A percentile compares a stretch with the other conserved stretches of the same genome.
Conservation (phyloP, 2,888 invertebrate genomes). For the Fissipunctia ypsillon region DNA sequence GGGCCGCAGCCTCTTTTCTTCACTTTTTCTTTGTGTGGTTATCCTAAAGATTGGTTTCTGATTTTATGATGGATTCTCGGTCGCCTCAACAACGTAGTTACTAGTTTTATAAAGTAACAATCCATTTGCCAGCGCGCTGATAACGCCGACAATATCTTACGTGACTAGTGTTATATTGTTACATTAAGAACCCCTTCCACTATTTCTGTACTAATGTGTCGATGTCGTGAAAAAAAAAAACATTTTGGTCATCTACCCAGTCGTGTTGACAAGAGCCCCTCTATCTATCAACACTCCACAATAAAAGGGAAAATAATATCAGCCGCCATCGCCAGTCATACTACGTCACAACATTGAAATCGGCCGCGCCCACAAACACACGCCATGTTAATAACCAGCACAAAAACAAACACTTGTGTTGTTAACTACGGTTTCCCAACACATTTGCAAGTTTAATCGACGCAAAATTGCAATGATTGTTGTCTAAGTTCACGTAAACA, state of each 20-base stretch:
- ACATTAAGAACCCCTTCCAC: background rate
- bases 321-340: slow-evolving; percentile 17
- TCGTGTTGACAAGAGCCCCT: background rate
- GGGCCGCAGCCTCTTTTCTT: background rate
- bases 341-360: slow-evolving; percentile 27
- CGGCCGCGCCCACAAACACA: slow-evolving; percentile 36
- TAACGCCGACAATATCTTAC: background rate
- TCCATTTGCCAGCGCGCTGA: background rate
- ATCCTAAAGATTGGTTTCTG: no score
- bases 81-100: background rate
- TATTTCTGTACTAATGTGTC: background rate
- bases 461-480: slow-evolving; percentile 68
- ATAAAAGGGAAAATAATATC: slow-evolving; percentile 18
- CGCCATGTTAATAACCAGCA: slow-evolving; percentile 31
- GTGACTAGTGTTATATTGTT: background rate
- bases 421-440: slow-evolving; percentile 63
- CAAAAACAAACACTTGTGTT: slow-evolving; percentile 52
- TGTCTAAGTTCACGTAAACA: slow-evolving; percentile 72
- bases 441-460: slow-evolving; percentile 72
- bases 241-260: background rate
- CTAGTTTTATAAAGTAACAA: background rate
- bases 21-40: background rate
- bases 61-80: no score
- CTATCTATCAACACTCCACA: background rate
- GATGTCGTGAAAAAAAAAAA: slow-evolving; percentile 3